Base-by-base conservation (phyloP, 2,888 invertebrate species). In the Lymantria monacha region DNA sequence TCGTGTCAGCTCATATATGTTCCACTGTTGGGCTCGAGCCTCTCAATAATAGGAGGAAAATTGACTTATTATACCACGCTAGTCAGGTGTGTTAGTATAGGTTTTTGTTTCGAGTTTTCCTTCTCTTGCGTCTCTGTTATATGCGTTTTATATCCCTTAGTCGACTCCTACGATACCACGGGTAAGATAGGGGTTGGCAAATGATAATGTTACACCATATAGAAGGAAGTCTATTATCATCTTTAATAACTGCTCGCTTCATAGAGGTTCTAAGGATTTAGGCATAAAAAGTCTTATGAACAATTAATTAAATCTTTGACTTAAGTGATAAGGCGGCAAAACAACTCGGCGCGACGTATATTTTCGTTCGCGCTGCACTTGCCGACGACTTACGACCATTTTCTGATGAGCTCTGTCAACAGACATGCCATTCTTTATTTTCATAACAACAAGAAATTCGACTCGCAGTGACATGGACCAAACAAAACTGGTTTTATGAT, bases 351-450 rank as follows among this genome's bases (percentile, higher is more conserved):
- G 81, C 86, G 87, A 78, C 86, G 90, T 90, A 90, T 90, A 90
- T 90, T 89, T 90, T 90, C 87, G 89, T 90, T 89, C 88, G 83
- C 83, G 78, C 84, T 89, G 90, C 90, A 90, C 90, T 90, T 90
- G 90, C 87, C 89, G 88, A 81, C 83, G 81, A 83, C 74, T 81
- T 74, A 56, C 58, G 74, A 61, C 89, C 84, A 86, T 49, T 79
- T 69, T 74, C 71, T 44, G 2, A 69, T 76, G 87, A 81, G 54
- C 84, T 63, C 64, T 79, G 76, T 77, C 76, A 74, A 81, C 76
- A 72, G 68, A 57, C 58, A 49, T 61, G 61, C 71, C 57, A 58
- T 61, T 61, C 72, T 64, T 71, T 83, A 77, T 59, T 9, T 0
- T 3, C 2, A 43, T 15, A 51, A 0, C 1, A 48, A 72, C 80